phyloP scores from a whole-genome alignment of 37 sponge, comb jelly and placozoan genomes.

The Agelas oroides region DNA sequence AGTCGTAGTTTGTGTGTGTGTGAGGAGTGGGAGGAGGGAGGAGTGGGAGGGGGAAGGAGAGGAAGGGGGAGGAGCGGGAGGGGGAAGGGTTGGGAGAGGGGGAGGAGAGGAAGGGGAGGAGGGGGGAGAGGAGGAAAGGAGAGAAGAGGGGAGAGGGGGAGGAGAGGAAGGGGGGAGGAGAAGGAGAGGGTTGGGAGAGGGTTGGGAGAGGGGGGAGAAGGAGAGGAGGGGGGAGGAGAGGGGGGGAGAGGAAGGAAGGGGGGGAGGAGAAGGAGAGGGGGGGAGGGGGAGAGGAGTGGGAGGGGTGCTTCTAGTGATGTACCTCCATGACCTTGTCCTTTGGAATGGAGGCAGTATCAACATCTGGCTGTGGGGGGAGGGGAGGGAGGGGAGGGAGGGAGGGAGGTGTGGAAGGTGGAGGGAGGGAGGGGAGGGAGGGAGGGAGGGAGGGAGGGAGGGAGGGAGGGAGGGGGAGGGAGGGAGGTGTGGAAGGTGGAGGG shows the following conservation, averaged over 20 bases:
- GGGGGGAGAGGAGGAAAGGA: neutral
- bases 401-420: too few relatives aligned
- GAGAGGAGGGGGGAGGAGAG: neutral
- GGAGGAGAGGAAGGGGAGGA: neutral
- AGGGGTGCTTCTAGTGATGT: conserved; percentile 38
- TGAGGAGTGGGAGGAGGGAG: too few relatives aligned
- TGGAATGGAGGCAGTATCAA: conserved; percentile 93
- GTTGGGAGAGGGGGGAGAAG: too few relatives aligned
- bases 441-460: conserved; percentile 16
- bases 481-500: too few relatives aligned
- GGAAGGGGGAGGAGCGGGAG: neutral
- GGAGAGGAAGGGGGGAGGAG: neutral
- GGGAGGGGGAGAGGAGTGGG: neutral
- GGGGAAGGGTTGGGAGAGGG: too few relatives aligned
- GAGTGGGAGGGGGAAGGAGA: too few relatives aligned
- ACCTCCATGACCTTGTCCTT: conserved; percentile 88
- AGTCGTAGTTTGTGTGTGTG: too few relatives aligned
- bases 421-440: neutral
- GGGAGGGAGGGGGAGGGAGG: too few relatives aligned
- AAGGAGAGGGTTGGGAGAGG: too few relatives aligned
- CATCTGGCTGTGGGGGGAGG: conserved; percentile 77
- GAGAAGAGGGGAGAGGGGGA: neutral
- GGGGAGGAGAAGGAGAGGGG: neutral
- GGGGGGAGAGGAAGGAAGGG: neutral
- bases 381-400: neutral